phyloP scores from a whole-genome alignment of 2,113 vertebrate genomes.

The Lepisosteus oculatus region DNA sequence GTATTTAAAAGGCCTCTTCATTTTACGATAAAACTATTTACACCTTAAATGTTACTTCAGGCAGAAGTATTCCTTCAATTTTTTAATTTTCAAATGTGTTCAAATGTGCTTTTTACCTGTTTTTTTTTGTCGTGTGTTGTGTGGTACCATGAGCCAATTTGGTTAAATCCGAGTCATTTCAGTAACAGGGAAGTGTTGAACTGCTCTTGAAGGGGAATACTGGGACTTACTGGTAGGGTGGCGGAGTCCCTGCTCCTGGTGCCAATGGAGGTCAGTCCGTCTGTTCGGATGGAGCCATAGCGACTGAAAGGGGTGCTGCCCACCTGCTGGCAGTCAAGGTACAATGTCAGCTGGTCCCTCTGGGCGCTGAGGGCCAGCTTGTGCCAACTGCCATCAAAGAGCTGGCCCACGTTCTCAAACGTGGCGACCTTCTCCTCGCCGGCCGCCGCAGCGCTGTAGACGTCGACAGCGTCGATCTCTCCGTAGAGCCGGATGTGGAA shows the following conservation, averaged over 20 bases:
- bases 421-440: neutral
- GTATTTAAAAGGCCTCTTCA: too few relatives aligned
- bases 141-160: too few relatives aligned
- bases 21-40: too few relatives aligned
- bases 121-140: too few relatives aligned
- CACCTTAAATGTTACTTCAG: too few relatives aligned
- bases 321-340: slow-evolving; percentile 16
- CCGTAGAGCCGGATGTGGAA: slow-evolving; percentile 17
- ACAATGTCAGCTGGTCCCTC: slow-evolving; percentile 16
- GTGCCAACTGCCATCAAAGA: slow-evolving; percentile 27
- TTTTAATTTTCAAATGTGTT: too few relatives aligned
- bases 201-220: neutral
- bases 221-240: slow-evolving; percentile 3
- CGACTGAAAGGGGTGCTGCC: slow-evolving; percentile 8
- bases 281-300: slow-evolving; percentile 16
- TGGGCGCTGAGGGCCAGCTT: slow-evolving; percentile 7
- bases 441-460: neutral
- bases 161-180: too few relatives aligned
- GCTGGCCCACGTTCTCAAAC: slow-evolving; percentile 7
- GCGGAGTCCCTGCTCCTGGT: neutral
- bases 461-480: slow-evolving; percentile 11
- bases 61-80: too few relatives aligned
- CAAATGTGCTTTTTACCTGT: too few relatives aligned
- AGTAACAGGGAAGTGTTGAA: too few relatives aligned
- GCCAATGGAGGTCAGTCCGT: neutral